phyloP scores from a whole-genome alignment of 2,888 invertebrate genomes.

The Scaptomyza caliginosa region DNA sequence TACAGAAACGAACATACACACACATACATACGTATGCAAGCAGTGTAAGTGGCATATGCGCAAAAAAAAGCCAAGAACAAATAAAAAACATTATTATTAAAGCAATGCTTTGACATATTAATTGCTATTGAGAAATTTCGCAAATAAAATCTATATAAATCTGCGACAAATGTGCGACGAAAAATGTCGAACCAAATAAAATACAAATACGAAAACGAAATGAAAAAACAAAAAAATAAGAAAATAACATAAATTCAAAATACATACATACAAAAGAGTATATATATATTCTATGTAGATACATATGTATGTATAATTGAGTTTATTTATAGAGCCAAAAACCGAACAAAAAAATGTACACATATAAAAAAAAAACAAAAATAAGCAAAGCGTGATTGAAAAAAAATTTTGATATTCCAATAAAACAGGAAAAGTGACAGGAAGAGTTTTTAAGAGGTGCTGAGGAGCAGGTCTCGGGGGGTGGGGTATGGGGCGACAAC shows the following conservation, averaged over 20 bases:
- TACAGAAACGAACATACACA: not conserved
- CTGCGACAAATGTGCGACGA: slow-evolving; percentile 62
- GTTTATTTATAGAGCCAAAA: slow-evolving; percentile 68
- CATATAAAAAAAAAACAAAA: slow-evolving; percentile 23
- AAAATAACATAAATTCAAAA: slow-evolving; percentile 30
- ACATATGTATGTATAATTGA: slow-evolving; percentile 36
- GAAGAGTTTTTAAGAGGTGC: too few species aligned
- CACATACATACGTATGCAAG: slow-evolving; percentile 11
- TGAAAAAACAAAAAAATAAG: too few species aligned
- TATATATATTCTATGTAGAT: slow-evolving; percentile 18
- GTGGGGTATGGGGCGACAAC: slow-evolving; percentile 51
- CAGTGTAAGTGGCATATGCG: slow-evolving; percentile 67
- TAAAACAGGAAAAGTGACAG: slow-evolving; percentile 53
- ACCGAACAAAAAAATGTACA: slow-evolving; percentile 30
- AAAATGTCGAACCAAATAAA: slow-evolving; percentile 60
- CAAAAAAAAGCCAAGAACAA: slow-evolving; percentile 29
- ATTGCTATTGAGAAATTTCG: slow-evolving; percentile 62
- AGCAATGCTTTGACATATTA: slow-evolving; percentile 56
- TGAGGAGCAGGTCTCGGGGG: too few species aligned
- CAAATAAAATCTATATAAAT: slow-evolving; percentile 20
- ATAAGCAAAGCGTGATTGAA: slow-evolving; percentile 62
- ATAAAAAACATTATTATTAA: slow-evolving; percentile 34
- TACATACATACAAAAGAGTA: slow-evolving; percentile 25
- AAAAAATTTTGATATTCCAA: slow-evolving; percentile 71
- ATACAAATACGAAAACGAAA: too few species aligned